Base-by-base conservation (phyloP, 1,140 invertebrate genomes). In the Luehdorfia chinensis region DNA sequence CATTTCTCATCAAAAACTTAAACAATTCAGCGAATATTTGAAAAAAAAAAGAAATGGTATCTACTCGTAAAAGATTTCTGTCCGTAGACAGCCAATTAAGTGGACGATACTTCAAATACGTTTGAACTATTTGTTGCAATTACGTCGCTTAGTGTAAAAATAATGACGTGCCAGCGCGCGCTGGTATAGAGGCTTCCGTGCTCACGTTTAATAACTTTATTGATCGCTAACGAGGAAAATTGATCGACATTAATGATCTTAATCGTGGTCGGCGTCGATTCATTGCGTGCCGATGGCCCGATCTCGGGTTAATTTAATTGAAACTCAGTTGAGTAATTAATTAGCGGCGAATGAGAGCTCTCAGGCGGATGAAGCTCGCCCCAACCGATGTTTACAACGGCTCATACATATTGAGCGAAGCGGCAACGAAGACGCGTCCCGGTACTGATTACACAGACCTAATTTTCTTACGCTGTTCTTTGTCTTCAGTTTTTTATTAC, bases 301-400 rank as follows among this genome's bases (percentile, higher is more conserved):
- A 64, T 69, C 71, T 71, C 62, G 63, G 66, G 71, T 73, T 76
- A 75, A 78, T 78, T 81, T 79, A 73, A 81, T 81, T 81, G 81
- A 85, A 73, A 79, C 63, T 58, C 63, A 78, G 72, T 80, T 67
- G 64, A 64, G 67, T 81, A 83, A 85, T 85, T 85, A 85, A 83
- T 85, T 83, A 85, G 76, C 66, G 73, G 72, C 55, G 66, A n/a
- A n/a, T n/a, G n/a, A 76, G 61, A 60, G 68, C 74, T 76, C 68
- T 80, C 67, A 60, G 58, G 50, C 59, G 67, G 62, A 72, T 64
- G 66, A 65, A 54, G 59, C 55, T 46, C 33, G 57, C 56, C 50
- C n/a, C 59, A 50, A 47, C 50, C 47, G 48, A 45, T 75, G 69
- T 81, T 75, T 75, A 76, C 69, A 68, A 51, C 60, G 16, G 41